A percentile compares a stretch with the other conserved stretches of the same genome.
Conservation (phyloP, 2,797 vertebrate species). For the Gallinago solitaria region DNA sequence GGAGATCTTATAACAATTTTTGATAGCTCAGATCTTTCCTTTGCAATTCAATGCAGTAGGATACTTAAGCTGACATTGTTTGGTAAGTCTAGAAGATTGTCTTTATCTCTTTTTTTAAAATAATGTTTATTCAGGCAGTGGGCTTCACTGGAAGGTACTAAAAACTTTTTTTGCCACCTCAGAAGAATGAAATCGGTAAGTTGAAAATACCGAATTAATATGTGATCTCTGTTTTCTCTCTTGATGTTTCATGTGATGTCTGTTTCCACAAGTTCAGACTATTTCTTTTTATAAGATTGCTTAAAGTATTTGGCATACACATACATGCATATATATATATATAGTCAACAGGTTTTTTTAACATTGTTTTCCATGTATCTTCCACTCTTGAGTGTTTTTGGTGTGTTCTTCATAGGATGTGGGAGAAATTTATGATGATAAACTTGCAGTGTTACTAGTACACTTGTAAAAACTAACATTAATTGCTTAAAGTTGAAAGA, state of each 20-base stretch:
- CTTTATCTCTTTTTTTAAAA: background rate
- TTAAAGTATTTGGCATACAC: background rate
- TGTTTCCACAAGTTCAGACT: background rate
- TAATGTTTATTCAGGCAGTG: background rate
- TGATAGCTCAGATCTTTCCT: constrained; percentile 98
- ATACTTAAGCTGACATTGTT: constrained; percentile 99
- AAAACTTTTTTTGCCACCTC: background rate
- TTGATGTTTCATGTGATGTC: background rate
- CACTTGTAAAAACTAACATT: background rate
- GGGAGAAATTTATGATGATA: background rate
- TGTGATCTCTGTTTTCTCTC: background rate
- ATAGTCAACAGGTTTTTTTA: background rate
- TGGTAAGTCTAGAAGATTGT: constrained; percentile 83
- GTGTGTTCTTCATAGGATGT: background rate
- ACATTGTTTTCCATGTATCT: background rate
- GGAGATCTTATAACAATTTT: constrained; percentile 99
- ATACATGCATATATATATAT: background rate
- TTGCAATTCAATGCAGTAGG: constrained; percentile 99
- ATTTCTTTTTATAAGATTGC: background rate
- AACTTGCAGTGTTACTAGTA: background rate
- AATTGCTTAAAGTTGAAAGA: background rate
- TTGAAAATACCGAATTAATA: background rate
- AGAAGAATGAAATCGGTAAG: background rate
- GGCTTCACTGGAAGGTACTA: background rate
- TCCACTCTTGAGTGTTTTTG: background rate